A percentile compares a stretch with the other conserved stretches of the same genome.
Evolutionary conservation across 1,140 invertebrate genomes (phyloP).

Genomic region (Euwallacea similis): DNA sequence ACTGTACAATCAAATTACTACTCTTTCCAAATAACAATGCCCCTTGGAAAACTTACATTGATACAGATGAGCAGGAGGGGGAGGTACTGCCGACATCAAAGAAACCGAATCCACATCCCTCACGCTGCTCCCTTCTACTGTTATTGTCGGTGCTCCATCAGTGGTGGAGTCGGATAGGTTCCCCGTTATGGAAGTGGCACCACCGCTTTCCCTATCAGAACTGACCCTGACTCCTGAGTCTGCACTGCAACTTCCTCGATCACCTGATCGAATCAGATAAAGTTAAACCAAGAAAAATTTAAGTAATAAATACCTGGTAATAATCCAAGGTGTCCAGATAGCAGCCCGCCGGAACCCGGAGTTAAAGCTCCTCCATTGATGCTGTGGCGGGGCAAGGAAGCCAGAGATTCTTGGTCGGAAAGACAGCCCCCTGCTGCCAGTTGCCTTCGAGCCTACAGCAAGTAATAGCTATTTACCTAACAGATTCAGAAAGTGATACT

Average conservation of each 20-base stretch:
- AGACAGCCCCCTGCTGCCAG: constrained; percentile 70
- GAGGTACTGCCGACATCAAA: constrained; percentile 70
- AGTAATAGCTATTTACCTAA: neutral
- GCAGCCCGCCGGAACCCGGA: constrained; percentile 60
- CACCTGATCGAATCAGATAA: constrained; percentile 51
- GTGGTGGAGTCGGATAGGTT: constrained; percentile 78
- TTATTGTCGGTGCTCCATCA: constrained; percentile 72
- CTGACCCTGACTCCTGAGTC: constrained; percentile 82
- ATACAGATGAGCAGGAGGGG: constrained; percentile 70
- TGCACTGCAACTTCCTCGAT: constrained; percentile 83
- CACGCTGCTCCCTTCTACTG: constrained; percentile 58
- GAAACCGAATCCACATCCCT: constrained; percentile 75
- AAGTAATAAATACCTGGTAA: constrained; percentile 53
- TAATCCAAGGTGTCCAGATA: constrained; percentile 56
- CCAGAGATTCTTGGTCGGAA: constrained; percentile 71
- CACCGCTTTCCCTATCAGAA: constrained; percentile 75
- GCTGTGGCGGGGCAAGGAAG: constrained; percentile 62
- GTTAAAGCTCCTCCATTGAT: constrained; percentile 67
- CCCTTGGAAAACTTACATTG: constrained; percentile 67
- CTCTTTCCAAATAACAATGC: no score
- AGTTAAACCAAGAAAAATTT: no score
- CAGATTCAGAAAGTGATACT: no score
- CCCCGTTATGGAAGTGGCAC: constrained; percentile 71
- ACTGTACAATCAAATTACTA: no score
- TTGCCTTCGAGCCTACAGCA: constrained; percentile 66